Evolutionary conservation across 2,113 vertebrate species (phyloP).

Genomic region (Myanophis thanlyinensis): DNA sequence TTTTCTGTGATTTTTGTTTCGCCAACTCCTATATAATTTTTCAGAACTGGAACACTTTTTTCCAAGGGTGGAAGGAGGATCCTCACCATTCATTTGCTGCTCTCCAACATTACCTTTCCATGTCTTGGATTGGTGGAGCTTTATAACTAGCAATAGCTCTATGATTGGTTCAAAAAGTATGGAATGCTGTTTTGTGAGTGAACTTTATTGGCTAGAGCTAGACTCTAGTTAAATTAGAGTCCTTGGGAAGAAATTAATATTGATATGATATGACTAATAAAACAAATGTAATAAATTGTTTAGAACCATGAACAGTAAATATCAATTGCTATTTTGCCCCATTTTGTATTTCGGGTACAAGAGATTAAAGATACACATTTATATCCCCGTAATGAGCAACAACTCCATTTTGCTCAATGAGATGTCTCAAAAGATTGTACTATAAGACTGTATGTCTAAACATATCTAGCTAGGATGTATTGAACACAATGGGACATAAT

Average conservation of each 20-base stretch:
- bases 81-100: background rate
- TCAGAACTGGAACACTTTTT: background rate
- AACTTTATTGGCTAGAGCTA: background rate
- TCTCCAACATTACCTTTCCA: background rate
- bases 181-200: too few species aligned
- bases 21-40: background rate
- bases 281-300: background rate
- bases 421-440: background rate
- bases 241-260: background rate
- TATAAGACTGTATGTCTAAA: background rate
- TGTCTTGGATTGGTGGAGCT: background rate
- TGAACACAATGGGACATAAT: background rate
- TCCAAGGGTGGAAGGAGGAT: background rate
- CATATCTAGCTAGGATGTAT: background rate
- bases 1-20: background rate
- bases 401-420: background rate
- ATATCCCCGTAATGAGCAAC: background rate
- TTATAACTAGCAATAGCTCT: background rate
- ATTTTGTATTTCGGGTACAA: background rate
- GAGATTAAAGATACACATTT: background rate
- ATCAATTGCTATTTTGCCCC: background rate
- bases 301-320: background rate
- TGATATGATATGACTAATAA: too few species aligned
- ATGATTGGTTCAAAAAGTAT: background rate
- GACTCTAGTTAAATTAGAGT: background rate